Conservation (phyloP, 2,888 invertebrate species). For the Candidula unifasciata region DNA sequence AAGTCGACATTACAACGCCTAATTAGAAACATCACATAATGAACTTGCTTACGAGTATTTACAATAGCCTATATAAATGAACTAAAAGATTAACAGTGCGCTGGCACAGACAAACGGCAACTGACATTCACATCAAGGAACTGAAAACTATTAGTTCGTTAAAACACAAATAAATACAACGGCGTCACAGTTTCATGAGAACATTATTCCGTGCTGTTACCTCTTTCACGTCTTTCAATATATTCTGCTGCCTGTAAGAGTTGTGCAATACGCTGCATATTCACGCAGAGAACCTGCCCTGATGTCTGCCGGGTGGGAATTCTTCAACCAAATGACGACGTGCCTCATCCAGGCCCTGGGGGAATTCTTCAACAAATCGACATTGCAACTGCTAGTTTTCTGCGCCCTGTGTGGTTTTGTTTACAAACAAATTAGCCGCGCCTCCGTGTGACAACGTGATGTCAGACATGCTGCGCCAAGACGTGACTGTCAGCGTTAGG, state of each 20-base stretch:
- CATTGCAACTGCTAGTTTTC: too few relatives aligned
- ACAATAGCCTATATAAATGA: background rate
- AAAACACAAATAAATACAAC: background rate
- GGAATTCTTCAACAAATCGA: too few relatives aligned
- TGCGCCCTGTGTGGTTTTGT: slow-evolving; percentile 3
- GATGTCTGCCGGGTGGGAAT: background rate
- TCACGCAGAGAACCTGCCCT: slow-evolving; percentile 46
- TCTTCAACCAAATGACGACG: too few relatives aligned
- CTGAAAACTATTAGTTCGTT: background rate
- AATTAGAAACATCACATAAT: background rate
- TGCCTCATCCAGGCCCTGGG: background rate
- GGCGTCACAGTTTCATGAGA: slow-evolving; percentile 57
- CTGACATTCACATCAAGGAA: background rate
- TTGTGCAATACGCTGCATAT: slow-evolving; percentile 88
- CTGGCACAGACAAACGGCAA: background rate
- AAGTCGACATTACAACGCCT: background rate
- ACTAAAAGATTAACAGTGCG: background rate
- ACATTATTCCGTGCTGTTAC: slow-evolving; percentile 78
- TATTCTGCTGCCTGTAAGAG: slow-evolving; percentile 92
- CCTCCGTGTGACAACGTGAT: slow-evolving; percentile 4
- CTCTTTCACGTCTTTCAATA: slow-evolving; percentile 92
- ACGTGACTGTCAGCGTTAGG: too few relatives aligned
- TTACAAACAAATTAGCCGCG: slow-evolving; percentile 40
- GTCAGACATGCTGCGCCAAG: background rate
- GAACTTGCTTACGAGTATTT: background rate